Evolutionary conservation across 2,888 invertebrate species (phyloP), one percentile per base, ranked within the genome.

Genomic region (Cactoblastis cactorum): DNA sequence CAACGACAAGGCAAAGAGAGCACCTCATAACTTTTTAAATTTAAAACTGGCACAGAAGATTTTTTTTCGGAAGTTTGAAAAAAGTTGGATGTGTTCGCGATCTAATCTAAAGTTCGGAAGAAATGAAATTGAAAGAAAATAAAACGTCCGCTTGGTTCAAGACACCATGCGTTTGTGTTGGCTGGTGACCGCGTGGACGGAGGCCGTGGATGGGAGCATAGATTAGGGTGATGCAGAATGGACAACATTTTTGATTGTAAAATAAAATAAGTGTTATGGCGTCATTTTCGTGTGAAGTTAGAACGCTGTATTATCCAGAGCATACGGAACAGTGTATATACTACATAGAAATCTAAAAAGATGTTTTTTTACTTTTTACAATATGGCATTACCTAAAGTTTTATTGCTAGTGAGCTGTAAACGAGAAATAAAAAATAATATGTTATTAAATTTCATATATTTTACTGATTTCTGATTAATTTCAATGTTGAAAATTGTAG

Each of bases 161-260:
- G 59, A 62, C 71, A 63, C 68, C 71, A 69, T 69, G 67, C 70
- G 69, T 64, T 63, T 65, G 56, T 71, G 69, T 63, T 61, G 65
- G 63, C 61, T 59, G 61, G 51, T 39, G n/a, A 17, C 46, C 53
- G 55, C 43, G 34, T 45, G 56, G 53, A 56, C 52, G 51, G 52
- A 48, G 57, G 51, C 52, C 55, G 43, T 43, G 60, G 58, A 55
- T 53, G 52, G 52, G 33, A 51, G 19, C 61, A 68, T 45, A 67
- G 69, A 69, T 12, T 55, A 56, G 17, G 28, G 1, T 2, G 15
- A 4, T 17, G 28, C 0, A 43, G 43, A 43, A 8, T 28, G 43
- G 43, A 43, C 43, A 43, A 1, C 28, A 37, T 11, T 17, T 11
- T 17, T 37, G 18, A n/a, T n/a, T n/a, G n/a, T n/a, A n/a, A n/a